Percentiles rank a stretch among this genome's conserved stretches.
phyloP scores from a whole-genome alignment of 2,888 invertebrate species.

The Melanchra persicariae region DNA sequence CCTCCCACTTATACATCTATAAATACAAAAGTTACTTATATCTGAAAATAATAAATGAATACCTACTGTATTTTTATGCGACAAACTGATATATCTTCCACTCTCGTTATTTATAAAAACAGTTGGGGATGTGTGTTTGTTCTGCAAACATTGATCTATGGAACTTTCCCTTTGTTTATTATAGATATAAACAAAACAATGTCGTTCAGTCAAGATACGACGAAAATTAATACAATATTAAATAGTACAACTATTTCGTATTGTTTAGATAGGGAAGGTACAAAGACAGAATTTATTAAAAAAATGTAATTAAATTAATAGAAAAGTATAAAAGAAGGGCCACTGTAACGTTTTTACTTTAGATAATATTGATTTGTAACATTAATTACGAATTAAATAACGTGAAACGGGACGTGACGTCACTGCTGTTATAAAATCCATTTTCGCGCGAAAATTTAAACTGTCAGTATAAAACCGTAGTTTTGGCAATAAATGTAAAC shows the following conservation, averaged over 20 bases:
- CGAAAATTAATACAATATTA: slow-evolving; percentile 22
- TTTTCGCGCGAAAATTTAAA: too few relatives aligned
- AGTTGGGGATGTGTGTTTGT: slow-evolving; percentile 76
- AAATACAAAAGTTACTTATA: slow-evolving; percentile 30
- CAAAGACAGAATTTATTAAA: too few relatives aligned
- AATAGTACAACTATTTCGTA: not conserved
- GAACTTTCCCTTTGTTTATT: slow-evolving; percentile 76
- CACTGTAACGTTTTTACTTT: too few relatives aligned
- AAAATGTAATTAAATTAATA: too few relatives aligned
- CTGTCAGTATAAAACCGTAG: too few relatives aligned
- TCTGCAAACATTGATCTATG: slow-evolving; percentile 74
- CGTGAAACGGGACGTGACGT: too few relatives aligned
- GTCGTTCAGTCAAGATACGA: slow-evolving; percentile 48
- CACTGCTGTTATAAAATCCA: too few relatives aligned
- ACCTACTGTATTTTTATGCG: slow-evolving; percentile 63
- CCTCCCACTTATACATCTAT: slow-evolving; percentile 6
- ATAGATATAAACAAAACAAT: slow-evolving; percentile 74
- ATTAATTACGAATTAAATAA: too few relatives aligned
- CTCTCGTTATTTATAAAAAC: slow-evolving; percentile 77
- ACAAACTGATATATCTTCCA: slow-evolving; percentile 66
- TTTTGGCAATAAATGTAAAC: too few relatives aligned
- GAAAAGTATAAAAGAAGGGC: too few relatives aligned
- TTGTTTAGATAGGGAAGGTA: too few relatives aligned
- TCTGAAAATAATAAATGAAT: slow-evolving; percentile 55
- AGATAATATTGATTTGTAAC: too few relatives aligned